Evolutionary conservation across 2,888 invertebrate species (phyloP).

Genomic region (Plutella xylostella): DNA sequence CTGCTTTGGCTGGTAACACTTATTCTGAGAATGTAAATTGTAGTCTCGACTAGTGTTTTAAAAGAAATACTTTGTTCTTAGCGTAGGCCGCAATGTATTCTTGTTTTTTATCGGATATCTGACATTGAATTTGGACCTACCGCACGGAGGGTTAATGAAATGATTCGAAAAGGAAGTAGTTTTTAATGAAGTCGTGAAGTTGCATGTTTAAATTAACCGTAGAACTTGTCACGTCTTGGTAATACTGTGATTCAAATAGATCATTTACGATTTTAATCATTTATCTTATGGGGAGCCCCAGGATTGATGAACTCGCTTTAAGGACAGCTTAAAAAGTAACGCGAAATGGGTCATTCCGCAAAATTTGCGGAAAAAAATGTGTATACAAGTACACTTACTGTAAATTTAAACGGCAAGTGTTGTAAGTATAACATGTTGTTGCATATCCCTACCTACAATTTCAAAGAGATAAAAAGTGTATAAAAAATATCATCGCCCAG

Average conservation of each 20-base stretch:
- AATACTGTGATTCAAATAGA: too few relatives aligned
- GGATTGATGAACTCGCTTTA: too few relatives aligned
- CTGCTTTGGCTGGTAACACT: slow-evolving; percentile 21
- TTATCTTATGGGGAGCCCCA: too few relatives aligned
- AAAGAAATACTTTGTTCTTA: neutral
- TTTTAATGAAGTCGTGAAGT: slow-evolving; percentile 1
- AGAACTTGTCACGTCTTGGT: slow-evolving; percentile 51
- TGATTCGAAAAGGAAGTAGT: slow-evolving; percentile 16
- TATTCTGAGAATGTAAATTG: slow-evolving; percentile 23
- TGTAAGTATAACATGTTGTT: neutral
- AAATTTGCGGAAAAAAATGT: too few relatives aligned
- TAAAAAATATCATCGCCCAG: too few relatives aligned
- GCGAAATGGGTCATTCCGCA: too few relatives aligned
- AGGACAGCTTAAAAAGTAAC: too few relatives aligned
- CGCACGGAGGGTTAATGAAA: slow-evolving; percentile 43
- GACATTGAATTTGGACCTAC: slow-evolving; percentile 31
- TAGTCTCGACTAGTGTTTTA: slow-evolving; percentile 2
- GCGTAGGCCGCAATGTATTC: neutral
- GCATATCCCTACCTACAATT: too few relatives aligned
- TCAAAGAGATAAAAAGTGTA: too few relatives aligned
- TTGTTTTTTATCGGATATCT: neutral
- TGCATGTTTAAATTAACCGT: slow-evolving; percentile 37
- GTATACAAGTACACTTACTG: too few relatives aligned
- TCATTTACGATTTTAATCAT: too few relatives aligned
- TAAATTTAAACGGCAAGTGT: neutral